Evolutionary conservation across 2,797 vertebrate species (phyloP).

Genomic region (Chrysocyon brachyurus): DNA sequence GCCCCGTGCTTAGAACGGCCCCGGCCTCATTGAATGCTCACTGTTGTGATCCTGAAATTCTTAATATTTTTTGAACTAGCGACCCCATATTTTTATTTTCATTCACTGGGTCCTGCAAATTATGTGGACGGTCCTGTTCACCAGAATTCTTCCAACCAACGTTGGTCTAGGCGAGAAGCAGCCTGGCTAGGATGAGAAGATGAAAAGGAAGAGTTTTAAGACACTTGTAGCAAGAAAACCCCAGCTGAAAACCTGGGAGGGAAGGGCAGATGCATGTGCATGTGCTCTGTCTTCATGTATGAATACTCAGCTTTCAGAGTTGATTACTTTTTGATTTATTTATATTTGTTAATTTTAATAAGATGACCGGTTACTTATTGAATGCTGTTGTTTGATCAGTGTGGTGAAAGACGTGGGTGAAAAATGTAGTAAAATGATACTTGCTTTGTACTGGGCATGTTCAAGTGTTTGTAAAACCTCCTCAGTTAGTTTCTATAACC

Average conservation of each 20-base stretch:
- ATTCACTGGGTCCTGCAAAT: not conserved
- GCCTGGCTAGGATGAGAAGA: not conserved
- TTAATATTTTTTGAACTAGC: not conserved
- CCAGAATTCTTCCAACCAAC: not conserved
- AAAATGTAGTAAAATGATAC: not conserved
- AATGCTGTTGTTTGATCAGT: not conserved
- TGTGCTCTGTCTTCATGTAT: not conserved
- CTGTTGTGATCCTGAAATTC: not conserved
- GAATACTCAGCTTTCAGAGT: not conserved
- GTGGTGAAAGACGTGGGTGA: not conserved
- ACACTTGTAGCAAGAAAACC: not conserved
- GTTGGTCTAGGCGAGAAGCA: not conserved
- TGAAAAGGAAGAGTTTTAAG: not conserved
- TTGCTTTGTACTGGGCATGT: not conserved
- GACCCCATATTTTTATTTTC: not conserved
- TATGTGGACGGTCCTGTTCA: not conserved
- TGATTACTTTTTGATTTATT: not conserved
- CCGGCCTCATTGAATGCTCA: not conserved
- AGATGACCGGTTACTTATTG: not conserved
- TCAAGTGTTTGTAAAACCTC: not conserved
- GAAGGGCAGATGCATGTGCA: not conserved
- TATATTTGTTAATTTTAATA: not conserved
- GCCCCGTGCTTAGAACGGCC: not conserved
- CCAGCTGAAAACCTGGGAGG: not conserved
- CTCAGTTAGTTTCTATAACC: not conserved